Conservation (phyloP, 2,113 vertebrate genomes). For the Platanista minor region DNA sequence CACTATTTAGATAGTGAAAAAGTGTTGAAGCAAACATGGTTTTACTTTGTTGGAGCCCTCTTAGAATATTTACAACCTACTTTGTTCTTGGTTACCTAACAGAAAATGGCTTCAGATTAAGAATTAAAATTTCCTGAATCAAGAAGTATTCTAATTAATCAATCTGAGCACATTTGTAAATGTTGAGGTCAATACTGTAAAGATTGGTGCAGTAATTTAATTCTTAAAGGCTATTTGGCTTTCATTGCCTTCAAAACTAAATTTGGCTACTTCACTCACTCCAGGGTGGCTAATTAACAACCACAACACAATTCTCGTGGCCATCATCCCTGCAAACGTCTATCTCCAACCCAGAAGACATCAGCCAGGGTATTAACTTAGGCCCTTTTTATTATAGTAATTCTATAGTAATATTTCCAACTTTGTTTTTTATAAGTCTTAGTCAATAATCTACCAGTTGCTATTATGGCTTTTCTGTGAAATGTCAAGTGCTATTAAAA, state of each 20-base stretch:
- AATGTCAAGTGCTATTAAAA: neutral
- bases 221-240: neutral
- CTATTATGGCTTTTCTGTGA: neutral
- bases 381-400: neutral
- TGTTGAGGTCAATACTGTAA: neutral
- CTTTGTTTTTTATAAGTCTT: conserved; percentile 15
- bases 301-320: neutral
- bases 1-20: neutral
- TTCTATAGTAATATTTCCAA: neutral
- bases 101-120: conserved; percentile 27
- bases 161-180: neutral
- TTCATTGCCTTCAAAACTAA: neutral
- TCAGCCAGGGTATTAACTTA: neutral
- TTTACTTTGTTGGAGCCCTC: neutral
- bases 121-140: conserved; percentile 6
- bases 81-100: neutral
- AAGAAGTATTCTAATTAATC: neutral
- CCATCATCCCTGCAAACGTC: neutral
- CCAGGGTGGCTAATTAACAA: neutral
- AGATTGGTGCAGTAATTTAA: neutral
- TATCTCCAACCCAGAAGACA: neutral
- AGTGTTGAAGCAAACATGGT: neutral
- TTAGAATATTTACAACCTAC: neutral
- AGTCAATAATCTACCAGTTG: neutral
- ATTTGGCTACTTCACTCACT: neutral